Base-by-base conservation (phyloP, 2,797 vertebrate genomes). In the Enteromius viviparus region DNA sequence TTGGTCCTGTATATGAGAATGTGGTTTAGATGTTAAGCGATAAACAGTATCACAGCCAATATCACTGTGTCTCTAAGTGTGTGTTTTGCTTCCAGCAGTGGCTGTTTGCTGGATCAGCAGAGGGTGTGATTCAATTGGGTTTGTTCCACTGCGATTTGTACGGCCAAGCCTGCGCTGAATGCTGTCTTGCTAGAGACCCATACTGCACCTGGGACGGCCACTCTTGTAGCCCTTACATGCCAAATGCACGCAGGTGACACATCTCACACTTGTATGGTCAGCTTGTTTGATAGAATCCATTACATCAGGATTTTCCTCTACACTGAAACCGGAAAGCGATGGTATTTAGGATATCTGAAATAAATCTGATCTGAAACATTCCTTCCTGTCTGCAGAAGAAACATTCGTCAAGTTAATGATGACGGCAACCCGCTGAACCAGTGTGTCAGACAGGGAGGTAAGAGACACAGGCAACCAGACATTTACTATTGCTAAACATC, bases 121-220 rank as follows among this genome's bases (percentile, higher is more conserved):
- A 95, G 6, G 95, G 96, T 15, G 92, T 97, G 85, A 93, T 95
- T 82, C 96, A 94, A 92, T 90, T 97, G 81, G 92, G 94, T 68
- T 90, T 97, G 85, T 95, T 95, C 89, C 95, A 95, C 89, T 97
- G 96, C 51, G 95, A 96, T 89, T 92, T 96, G 84, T 97, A 97
- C 0, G 96, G 96, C 76, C 95, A 96, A 90, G 94, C 92, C 55
- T 97, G 96, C 3, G 93, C 94, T 0, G 96, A 97, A 84, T 97
- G 96, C 92, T 97, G 96, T 91, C 89, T 97, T 74, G 95, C 96
- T 85, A 92, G 95, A 85, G 96, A 97, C 82, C 96, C 96, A 0
- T 96, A 96, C 91, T 97, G 96, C 91, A 96, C 96, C 84, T 97
- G 96, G 96, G 95, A 97, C 1, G 90, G 96, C 78, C 94, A 92